A percentile compares a stretch with the other conserved stretches of the same genome.
phyloP scores from a whole-genome alignment of 64 coral and sea anemone species.

The Exaiptasia diaphana region DNA sequence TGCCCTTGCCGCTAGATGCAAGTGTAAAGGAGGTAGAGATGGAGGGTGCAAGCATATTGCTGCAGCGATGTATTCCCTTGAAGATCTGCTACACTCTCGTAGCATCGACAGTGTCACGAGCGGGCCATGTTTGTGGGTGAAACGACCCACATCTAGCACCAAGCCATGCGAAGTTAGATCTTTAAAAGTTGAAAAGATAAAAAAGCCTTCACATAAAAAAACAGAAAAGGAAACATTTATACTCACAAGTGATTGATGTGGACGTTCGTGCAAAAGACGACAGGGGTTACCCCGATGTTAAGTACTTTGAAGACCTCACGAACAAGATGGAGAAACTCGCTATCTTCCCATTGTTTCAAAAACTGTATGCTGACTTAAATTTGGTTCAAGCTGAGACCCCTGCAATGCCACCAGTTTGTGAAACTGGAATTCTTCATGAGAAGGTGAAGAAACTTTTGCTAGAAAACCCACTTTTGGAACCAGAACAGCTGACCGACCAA shows the following conservation, averaged over 20 bases:
- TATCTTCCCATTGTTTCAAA: conserved; percentile 67
- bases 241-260: conserved; percentile 39
- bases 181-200: conserved; percentile 48
- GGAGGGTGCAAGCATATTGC: conserved; percentile 9
- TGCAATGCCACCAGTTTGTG: background rate
- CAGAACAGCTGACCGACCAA: background rate
- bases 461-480: conserved; percentile 2
- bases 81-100: conserved; percentile 8
- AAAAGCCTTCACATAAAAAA: conserved; percentile 53
- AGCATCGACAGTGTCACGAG: conserved; percentile 26
- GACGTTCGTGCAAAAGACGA: conserved; percentile 63
- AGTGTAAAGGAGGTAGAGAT: conserved; percentile 11
- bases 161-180: conserved; percentile 38
- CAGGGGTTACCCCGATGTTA: conserved; percentile 41
- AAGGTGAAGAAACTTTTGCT: conserved; percentile 2
- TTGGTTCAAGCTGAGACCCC: background rate
- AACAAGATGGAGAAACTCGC: conserved; percentile 55
- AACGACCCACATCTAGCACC: conserved; percentile 22
- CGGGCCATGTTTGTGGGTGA: conserved; percentile 28
- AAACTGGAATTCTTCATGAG: background rate
- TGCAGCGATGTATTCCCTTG: background rate
- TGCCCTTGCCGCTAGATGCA: background rate
- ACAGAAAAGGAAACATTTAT: conserved; percentile 41
- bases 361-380: conserved; percentile 34
- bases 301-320: conserved; percentile 52